A percentile compares a stretch with the other conserved stretches of the same genome.
phyloP scores from a whole-genome alignment of 2,888 invertebrate genomes.

The Plagodis dolabraria region DNA sequence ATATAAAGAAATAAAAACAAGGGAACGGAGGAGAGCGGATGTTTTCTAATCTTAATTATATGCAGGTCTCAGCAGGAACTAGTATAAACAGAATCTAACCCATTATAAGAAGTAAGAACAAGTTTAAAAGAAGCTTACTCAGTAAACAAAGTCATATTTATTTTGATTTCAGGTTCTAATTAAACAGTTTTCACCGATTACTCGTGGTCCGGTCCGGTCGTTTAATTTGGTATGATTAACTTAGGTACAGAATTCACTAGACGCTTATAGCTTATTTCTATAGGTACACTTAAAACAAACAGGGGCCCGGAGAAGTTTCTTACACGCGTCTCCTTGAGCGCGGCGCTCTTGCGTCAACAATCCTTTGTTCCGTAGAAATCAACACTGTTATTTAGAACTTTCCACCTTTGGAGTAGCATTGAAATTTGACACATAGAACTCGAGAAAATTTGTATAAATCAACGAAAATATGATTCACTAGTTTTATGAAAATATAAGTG shows the following conservation, averaged over 20 bases:
- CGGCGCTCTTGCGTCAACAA: slow-evolving; percentile 48
- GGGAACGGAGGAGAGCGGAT: too few species aligned
- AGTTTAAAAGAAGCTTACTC: too few species aligned
- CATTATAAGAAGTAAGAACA: too few species aligned
- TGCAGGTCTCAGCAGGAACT: too few species aligned
- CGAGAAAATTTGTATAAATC: slow-evolving; percentile 34
- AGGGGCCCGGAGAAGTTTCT: slow-evolving; percentile 39
- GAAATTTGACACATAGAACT: slow-evolving; percentile 45
- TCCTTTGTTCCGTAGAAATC: slow-evolving; percentile 51
- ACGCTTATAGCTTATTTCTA: slow-evolving; percentile 6
- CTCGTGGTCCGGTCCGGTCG: too few species aligned
- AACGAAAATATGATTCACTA: neutral
- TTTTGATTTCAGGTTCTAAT: too few species aligned
- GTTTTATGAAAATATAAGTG: too few species aligned
- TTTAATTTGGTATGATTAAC: neutral
- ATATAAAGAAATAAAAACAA: too few species aligned
- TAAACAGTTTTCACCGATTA: too few species aligned
- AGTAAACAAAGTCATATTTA: too few species aligned
- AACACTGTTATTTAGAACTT: slow-evolving; percentile 53
- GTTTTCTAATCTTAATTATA: too few species aligned
- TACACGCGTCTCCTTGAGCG: slow-evolving; percentile 42
- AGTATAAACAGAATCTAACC: too few species aligned
- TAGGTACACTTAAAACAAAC: slow-evolving; percentile 6
- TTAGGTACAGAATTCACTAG: neutral
- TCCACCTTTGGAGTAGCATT: slow-evolving; percentile 45